phyloP scores from a whole-genome alignment of 1,140 invertebrate genomes.

The Drosophila pallidifrons region DNA sequence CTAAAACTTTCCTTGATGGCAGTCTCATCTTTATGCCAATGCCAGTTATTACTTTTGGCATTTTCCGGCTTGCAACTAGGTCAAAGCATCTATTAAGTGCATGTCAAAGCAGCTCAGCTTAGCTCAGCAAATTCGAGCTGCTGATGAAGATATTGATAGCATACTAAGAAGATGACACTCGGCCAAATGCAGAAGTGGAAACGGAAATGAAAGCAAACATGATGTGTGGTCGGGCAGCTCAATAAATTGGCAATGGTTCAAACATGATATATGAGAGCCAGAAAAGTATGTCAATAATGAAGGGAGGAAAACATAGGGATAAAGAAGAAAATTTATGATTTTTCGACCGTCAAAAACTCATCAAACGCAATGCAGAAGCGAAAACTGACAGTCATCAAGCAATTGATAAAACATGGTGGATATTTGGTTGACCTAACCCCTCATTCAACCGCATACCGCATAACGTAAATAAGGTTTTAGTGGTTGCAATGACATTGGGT shows the following conservation, averaged over 20 bases:
- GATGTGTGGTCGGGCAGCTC: conserved; percentile 31
- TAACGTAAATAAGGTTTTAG: conserved; percentile 25
- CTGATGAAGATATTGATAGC: conserved; percentile 71
- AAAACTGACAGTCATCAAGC: conserved; percentile 37
- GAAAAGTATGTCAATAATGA: conserved; percentile 35
- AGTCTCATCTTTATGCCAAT: conserved; percentile 31
- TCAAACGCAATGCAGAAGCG: conserved; percentile 47
- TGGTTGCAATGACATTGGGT: conserved; percentile 72
- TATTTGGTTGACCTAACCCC: conserved; percentile 12
- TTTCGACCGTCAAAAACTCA: conserved; percentile 37
- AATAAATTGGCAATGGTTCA: conserved; percentile 26
- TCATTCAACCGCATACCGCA: conserved; percentile 7
- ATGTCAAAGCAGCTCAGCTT: conserved; percentile 49
- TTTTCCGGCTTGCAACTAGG: conserved; percentile 34
- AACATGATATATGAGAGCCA: conserved; percentile 33
- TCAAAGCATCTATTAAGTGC: conserved; percentile 57
- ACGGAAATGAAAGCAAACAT: conserved; percentile 34
- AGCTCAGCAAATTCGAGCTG: conserved; percentile 35
- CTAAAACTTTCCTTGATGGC: neutral
- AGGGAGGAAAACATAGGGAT: neutral
- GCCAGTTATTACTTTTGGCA: conserved; percentile 53
- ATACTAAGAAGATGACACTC: conserved; percentile 24
- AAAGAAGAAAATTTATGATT: conserved; percentile 1
- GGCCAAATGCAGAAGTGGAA: conserved; percentile 1
- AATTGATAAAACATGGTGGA: conserved; percentile 73